Percentiles rank a stretch among this genome's conserved stretches.
Conservation (phyloP, 2,888 invertebrate species). For the Seira musarum region DNA sequence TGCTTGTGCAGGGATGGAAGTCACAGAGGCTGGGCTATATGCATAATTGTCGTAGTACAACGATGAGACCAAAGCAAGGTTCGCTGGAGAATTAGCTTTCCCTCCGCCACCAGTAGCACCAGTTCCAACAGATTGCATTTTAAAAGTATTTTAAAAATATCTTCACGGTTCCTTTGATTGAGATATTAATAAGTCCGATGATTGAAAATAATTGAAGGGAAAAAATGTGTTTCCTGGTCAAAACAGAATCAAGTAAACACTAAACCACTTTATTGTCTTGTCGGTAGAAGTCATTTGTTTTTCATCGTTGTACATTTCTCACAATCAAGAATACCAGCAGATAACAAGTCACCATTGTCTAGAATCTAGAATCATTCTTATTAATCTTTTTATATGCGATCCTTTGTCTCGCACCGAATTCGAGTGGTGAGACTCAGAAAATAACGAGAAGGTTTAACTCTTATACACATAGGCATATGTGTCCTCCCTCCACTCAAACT, state of each 20-base stretch:
- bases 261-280: no score
- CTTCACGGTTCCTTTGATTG: neutral
- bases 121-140: constrained; percentile 41
- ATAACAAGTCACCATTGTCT: no score
- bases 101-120: constrained; percentile 32
- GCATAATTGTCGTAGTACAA: constrained; percentile 68
- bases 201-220: neutral
- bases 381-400: no score
- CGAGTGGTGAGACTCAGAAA: no score
- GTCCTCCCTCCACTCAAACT: no score
- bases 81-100: constrained; percentile 20
- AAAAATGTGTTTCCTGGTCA: neutral
- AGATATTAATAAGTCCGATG: neutral
- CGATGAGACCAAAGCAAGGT: constrained; percentile 41
- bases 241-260: no score
- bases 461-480: no score
- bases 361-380: no score
- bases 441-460: neutral
- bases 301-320: no score
- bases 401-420: neutral
- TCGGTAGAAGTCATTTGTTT: no score
- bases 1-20: constrained; percentile 51
- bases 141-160: neutral
- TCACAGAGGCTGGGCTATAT: constrained; percentile 56
- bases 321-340: no score